Conservation (phyloP, 2,113 vertebrate species). For the Coptodon rendalli region DNA sequence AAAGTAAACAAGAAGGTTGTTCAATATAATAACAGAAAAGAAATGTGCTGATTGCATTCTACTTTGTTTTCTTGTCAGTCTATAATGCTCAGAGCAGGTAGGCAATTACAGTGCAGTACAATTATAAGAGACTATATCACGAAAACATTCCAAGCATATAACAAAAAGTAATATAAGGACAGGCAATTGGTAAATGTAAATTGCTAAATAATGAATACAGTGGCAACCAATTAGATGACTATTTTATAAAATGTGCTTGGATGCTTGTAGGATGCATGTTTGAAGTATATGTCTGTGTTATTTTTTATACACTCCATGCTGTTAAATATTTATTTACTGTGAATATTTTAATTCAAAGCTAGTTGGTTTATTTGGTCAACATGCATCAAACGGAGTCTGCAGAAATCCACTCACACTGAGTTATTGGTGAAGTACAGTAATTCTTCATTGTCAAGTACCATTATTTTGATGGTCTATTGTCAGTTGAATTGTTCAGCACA, state of each 20-base stretch:
- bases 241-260: not conserved
- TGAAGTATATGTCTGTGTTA: not conserved
- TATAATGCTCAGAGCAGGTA: not conserved
- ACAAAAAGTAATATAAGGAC: not conserved
- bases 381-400: not conserved
- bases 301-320: not conserved
- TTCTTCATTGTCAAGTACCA: not conserved
- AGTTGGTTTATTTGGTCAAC: not conserved
- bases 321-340: not conserved
- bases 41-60: not conserved
- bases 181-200: not conserved
- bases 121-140: not conserved
- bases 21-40: not conserved
- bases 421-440: not conserved
- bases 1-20: not conserved
- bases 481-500: slow-evolving; percentile 4
- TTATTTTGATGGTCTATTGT: slow-evolving; percentile 30
- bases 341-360: not conserved
- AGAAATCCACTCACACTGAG: not conserved
- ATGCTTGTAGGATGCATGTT: not conserved
- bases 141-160: not conserved
- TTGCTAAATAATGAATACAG: not conserved
- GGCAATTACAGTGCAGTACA: not conserved
- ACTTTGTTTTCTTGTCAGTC: not conserved
- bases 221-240: not conserved